These are phyloP conservation scores for Leptodactylus fallax DNA, from an alignment of 2,797 vertebrate species.

Conservation along the genomic window DNA sequence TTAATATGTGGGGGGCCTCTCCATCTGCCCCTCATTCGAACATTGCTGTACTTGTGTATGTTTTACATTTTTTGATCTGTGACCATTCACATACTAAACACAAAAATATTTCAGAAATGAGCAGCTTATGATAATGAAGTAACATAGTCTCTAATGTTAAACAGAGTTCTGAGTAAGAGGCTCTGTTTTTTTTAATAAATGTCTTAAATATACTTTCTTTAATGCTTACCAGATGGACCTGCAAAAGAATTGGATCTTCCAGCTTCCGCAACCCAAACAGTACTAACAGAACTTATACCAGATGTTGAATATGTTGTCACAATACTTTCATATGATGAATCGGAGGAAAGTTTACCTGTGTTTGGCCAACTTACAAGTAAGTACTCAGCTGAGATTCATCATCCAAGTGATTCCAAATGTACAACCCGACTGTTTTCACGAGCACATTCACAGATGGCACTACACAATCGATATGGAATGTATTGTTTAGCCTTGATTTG, in stretches of 20 bases:
- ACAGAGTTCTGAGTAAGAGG: constrained; percentile 38
- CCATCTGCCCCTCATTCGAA: not conserved
- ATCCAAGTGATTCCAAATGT: constrained; percentile 29
- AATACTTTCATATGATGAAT: constrained; percentile 82
- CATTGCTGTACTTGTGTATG: not conserved
- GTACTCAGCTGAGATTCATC: constrained; percentile 67
- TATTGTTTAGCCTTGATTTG: constrained; percentile 29
- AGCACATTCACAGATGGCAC: constrained; percentile 46
- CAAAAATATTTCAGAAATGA: not conserved
- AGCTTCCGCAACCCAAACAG: constrained; percentile 83
- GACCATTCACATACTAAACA: not conserved
- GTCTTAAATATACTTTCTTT: constrained; percentile 66
- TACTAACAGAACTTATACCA: constrained; percentile 85
- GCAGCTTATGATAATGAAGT: not conserved
- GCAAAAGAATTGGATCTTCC: constrained; percentile 86
- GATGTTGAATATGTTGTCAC: constrained; percentile 88
- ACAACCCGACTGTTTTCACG: constrained; percentile 19
- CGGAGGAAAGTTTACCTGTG: constrained; percentile 88
- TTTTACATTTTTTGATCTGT: not conserved
- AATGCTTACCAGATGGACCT: constrained; percentile 82
- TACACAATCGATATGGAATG: constrained; percentile 42
- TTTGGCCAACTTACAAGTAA: constrained; percentile 93
- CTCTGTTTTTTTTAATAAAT: constrained; percentile 42
- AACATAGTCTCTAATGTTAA: not conserved
- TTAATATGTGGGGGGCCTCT: too few relatives aligned